These are phyloP conservation scores for Candoia aspera DNA, from an alignment of 2,113 vertebrate species.

Conservation along the genomic window DNA sequence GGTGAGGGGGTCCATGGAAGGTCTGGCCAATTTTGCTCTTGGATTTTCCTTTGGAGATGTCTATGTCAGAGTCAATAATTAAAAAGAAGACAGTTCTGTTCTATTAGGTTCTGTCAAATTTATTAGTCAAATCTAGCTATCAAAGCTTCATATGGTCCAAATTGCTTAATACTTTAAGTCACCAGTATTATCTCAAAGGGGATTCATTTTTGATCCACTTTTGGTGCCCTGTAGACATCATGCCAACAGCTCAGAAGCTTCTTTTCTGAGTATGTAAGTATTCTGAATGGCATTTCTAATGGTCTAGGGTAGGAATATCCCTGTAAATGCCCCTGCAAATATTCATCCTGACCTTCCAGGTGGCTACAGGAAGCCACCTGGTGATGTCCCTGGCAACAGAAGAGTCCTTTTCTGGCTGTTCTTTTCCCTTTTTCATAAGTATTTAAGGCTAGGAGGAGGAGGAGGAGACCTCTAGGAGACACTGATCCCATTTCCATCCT, in stretches of 20 bases:
- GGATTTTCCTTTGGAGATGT: neutral
- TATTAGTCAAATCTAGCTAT: neutral
- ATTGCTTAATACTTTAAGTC: neutral
- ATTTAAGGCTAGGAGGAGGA: neutral
- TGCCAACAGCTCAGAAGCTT: neutral
- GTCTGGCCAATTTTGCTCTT: neutral
- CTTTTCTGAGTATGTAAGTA: neutral
- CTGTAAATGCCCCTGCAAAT: neutral
- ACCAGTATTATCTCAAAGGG: neutral
- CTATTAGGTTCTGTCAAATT: neutral
- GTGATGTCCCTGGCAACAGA: neutral
- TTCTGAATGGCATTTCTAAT: neutral
- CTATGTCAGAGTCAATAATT: neutral
- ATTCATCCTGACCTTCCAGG: neutral
- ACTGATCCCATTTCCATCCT: neutral
- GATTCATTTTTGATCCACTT: neutral
- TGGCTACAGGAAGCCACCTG: neutral
- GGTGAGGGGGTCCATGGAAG: neutral
- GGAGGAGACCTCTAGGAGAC: neutral
- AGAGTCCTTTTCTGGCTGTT: neutral
- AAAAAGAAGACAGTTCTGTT: neutral
- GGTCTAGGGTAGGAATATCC: neutral
- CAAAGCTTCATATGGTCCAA: neutral
- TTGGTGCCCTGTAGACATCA: neutral
- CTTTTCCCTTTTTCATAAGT: neutral